Conservation (phyloP, 1,140 invertebrate genomes). For the Drosophila sturtevanti region DNA sequence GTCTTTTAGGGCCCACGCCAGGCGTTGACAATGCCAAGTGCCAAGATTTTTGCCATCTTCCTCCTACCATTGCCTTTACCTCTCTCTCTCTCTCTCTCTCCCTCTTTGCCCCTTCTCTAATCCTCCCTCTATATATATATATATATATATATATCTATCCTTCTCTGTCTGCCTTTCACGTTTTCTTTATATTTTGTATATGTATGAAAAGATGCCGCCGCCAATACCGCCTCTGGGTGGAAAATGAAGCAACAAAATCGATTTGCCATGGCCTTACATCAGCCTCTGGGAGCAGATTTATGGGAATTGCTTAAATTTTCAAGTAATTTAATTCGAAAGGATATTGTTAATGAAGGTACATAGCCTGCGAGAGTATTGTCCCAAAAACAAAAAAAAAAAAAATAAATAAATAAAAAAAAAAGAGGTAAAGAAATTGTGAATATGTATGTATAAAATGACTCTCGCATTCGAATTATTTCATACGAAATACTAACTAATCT, state of each 20-base stretch:
- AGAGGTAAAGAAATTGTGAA: not conserved
- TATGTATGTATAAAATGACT: not conserved
- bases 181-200: not conserved
- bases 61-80: too few species aligned
- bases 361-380: not conserved
- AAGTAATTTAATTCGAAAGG: slow-evolving; percentile 11
- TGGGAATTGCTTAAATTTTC: slow-evolving; percentile 12
- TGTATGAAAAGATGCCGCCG: slow-evolving; percentile 33
- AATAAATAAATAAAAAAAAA: not conserved
- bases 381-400: not conserved
- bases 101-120: not conserved
- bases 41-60: slow-evolving; percentile 29
- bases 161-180: not conserved
- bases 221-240: slow-evolving; percentile 32
- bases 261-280: slow-evolving; percentile 41
- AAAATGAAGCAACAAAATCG: slow-evolving; percentile 48
- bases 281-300: slow-evolving; percentile 21
- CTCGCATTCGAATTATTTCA: too few species aligned
- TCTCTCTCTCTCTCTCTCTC: not conserved
- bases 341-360: not conserved
- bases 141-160: not conserved
- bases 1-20: slow-evolving; percentile 20
- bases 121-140: not conserved
- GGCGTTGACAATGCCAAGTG: slow-evolving; percentile 70
- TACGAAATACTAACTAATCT: not conserved